Evolutionary conservation across 53 echinoderm and acorn worm genomes (phyloP).

Genomic region (Astropecten irregularis): DNA sequence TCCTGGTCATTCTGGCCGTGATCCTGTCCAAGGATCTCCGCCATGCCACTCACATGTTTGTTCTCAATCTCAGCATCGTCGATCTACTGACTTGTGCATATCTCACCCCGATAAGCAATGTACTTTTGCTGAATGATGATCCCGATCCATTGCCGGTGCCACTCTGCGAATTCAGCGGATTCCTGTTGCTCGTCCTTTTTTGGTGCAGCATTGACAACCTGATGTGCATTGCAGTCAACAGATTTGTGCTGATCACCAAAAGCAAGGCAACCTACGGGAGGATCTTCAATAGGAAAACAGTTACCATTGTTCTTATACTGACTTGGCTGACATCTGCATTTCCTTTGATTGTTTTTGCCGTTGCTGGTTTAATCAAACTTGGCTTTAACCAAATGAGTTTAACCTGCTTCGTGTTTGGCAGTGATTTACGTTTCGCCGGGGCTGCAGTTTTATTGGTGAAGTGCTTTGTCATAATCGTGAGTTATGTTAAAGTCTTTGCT

Average conservation of each 20-base stretch:
- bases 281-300: not conserved
- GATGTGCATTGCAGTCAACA: conserved; percentile 31
- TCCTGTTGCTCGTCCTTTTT: not conserved
- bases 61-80: conserved; percentile 42
- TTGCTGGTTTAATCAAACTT: not conserved
- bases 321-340: conserved; percentile 27
- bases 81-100: conserved; percentile 12
- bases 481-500: conserved; percentile 48
- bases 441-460: not conserved
- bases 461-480: conserved; percentile 30
- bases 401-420: no score
- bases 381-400: conserved; percentile 13
- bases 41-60: conserved; percentile 52
- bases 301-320: not conserved
- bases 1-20: conserved; percentile 54
- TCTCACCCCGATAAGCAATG: not conserved
- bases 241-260: not conserved
- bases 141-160: not conserved
- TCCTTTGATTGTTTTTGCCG: not conserved
- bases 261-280: not conserved
- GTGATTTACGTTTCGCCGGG: no score
- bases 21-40: conserved; percentile 35
- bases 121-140: not conserved
- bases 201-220: conserved; percentile 40
- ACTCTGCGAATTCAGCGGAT: not conserved